Base-by-base conservation (phyloP, 2,888 invertebrate genomes). In the Ophion ventricosus region DNA sequence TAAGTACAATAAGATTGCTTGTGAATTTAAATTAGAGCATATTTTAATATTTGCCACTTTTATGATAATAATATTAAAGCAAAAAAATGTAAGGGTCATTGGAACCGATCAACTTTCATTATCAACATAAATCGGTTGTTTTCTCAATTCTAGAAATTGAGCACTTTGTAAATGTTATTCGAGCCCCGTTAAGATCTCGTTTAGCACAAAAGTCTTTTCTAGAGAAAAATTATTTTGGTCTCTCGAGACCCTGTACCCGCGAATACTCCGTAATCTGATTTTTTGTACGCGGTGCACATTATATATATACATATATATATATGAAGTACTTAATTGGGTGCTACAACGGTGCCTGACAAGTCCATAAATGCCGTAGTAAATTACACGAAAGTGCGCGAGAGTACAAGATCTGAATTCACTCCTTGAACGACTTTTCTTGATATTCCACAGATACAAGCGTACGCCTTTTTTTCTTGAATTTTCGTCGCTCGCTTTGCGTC, bases 261-360 rank as follows among this genome's bases (percentile, higher is more conserved):
- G 67, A 74, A 75, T 57, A 69, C 23, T 74, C 49, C 43, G 67
- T 59, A 78, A 63, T 64, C 17, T 59, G 23, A 20, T 20, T 29
- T 70, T 66, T 20, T 17, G 23, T 25, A 56, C 17, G 25, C 20
- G 49, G 63, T 11, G 26, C 25, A 40, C 64, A 43, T 63, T 61
- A 59, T 72, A 11, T 57, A 69, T 69, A 63, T 79, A 64, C 23
- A 40, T 17, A 64, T 64, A 40, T 72, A 49, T 17, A 86, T 87
- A 89, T 89, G 87, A 87, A 87, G 87, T 76, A 82, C 87, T 89
- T 88, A 90, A 90, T 89, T 89, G 88, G 87, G 59, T 79, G 86
- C 82, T 80, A 79, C 87, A 76, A 85, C 82, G 63, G 11, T 69
- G 85, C 67, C 66, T 23, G 82, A 43, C 64, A 80, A 84, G 87